Evolutionary conservation across 2,888 invertebrate genomes (phyloP).

Genomic region (Ophioninae sp.): DNA sequence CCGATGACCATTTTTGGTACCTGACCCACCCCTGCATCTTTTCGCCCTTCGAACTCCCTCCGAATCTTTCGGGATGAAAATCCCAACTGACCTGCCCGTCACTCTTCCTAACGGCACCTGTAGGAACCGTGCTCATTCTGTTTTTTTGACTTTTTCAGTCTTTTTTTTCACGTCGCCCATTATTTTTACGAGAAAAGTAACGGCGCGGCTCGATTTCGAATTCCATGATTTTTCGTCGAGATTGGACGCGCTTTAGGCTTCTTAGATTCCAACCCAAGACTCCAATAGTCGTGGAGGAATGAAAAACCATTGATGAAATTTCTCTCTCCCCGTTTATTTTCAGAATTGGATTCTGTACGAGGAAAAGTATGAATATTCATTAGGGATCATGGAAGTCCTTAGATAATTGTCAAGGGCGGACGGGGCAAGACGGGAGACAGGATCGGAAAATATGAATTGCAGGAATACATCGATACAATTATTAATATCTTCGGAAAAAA

Average conservation of each 20-base stretch:
- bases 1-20: slow-evolving; percentile 26
- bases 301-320: not conserved
- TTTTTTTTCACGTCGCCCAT: slow-evolving; percentile 6
- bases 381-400: not conserved
- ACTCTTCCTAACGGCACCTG: slow-evolving; percentile 56
- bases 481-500: no score
- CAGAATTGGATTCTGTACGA: not conserved
- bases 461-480: no score
- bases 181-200: slow-evolving; percentile 34
- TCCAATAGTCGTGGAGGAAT: not conserved
- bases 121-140: slow-evolving; percentile 3
- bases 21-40: slow-evolving; percentile 22
- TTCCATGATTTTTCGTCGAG: slow-evolving; percentile 38
- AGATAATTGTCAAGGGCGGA: not conserved
- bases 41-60: not conserved
- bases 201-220: slow-evolving; percentile 27
- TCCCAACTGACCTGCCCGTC: slow-evolving; percentile 45
- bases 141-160: not conserved
- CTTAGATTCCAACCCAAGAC: not conserved
- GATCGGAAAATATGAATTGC: no score
- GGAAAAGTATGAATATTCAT: not conserved
- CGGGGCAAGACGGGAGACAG: no score
- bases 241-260: slow-evolving; percentile 15
- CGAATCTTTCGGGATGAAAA: slow-evolving; percentile 24
- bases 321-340: not conserved